Evolutionary conservation across 2,113 vertebrate genomes (phyloP), one percentile per base, ranked within the genome.

Genomic region (Aptenodytes patagonicus): DNA sequence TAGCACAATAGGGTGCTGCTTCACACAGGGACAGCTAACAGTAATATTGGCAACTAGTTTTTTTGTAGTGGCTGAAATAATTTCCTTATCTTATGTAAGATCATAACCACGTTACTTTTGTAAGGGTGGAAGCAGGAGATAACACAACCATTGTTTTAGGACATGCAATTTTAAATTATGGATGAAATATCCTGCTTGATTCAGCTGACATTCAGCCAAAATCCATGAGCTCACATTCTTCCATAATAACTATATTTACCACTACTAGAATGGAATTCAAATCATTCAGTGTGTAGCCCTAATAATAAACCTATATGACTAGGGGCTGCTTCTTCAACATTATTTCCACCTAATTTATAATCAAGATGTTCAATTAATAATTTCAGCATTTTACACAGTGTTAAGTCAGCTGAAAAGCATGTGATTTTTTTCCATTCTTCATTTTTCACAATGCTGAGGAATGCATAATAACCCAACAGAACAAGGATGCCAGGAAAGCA

Each of bases 261-360:
- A 95, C 91, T 95, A 95, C 72, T 66, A 92, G 87, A 96, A 96
- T 90, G 89, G 96, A 98, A 98, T 98, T 97, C 96, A 97, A 97
- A 97, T 98, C 78, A 97, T 96, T 97, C 93, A 94, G 93, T 98
- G 93, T 47, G 9, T 95, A 97, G 95, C 83, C 95, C 95, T 98
- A 98, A 97, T 97, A 98, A 98, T 98, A 98, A 98, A 97, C 96
- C 90, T 98, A 95, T 97, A 97, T 97, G 98, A 97, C 97, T 96
- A 95, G 94, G 58, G 98, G 97, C 97, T 98, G 98, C 97, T 98
- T 98, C 97, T 98, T 98, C 98, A 98, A 98, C 98, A 98, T 98
- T 98, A 98, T 98, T 98, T 98, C 98, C 97, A 98, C 97, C 96
- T 98, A 98, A 98, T 98, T 98, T 98, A 98, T 98, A 98, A 98